Evolutionary conservation across 2,113 vertebrate genomes (phyloP), one percentile per base, ranked within the genome.

Genomic region (Pseudonaja textilis): DNA sequence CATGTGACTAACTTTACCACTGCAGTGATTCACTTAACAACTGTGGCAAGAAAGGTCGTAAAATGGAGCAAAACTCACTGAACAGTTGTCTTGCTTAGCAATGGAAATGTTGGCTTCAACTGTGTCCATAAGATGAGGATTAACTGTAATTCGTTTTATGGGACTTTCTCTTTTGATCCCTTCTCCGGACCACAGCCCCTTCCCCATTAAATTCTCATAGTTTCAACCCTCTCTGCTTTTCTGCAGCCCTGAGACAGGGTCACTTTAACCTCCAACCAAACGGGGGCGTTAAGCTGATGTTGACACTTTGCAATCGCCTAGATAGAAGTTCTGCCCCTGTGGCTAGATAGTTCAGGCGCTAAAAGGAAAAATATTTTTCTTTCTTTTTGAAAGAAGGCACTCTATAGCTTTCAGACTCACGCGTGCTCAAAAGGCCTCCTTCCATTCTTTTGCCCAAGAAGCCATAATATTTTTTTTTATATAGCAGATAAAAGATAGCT

Each of bases 391-490:
- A 91, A 42, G 1, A 87, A 34, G 91, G 91, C 50, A 50, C 18
- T 74, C 29, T 1, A n/a, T 18, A 50, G 11, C 0, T 1, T 4
- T 26, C 61, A 18, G 10, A 81, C 22, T 39, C 18, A 39, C 14
- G 2, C 0, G 91, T 91, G 87, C 87, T 95, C 94, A 20, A 25
- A 47, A 47, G 47, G 47, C 47, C 94, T 94, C 22, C 90, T 90
- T 86, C 92, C 55, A 85, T 93, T 93, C 20, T 92, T n/a, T 69
- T 59, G 54, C 12, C 29, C 52, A 88, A 86, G 20, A 88, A 47
- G 55, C 34, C 45, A 56, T 94, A 95, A 96, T 26, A 94, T 87
- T 88, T 90, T 91, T 91, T 95, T 59, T 55, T 1, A 3, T 25
- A 95, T 64, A 93, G 91, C 85, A 81, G 85, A 61, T 85, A 86